Base-by-base conservation (phyloP, 2,797 vertebrate species). In the Gobio occitaniae region DNA sequence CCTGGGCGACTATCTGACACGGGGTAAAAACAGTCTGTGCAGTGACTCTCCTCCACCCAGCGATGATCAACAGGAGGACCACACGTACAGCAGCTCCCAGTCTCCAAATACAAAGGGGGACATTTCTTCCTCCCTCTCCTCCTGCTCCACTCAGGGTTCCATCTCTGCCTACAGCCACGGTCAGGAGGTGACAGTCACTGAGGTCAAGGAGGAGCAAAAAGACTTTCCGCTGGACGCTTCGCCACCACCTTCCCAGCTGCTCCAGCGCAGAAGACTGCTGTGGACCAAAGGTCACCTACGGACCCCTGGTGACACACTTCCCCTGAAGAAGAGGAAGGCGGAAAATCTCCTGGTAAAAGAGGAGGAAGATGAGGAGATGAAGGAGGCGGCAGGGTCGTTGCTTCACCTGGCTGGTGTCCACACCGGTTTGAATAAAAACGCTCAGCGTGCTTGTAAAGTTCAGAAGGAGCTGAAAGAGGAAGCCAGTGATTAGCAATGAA, bases 371-470 rank as follows among this genome's bases (percentile, higher is more conserved):
- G 97, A 99, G 95, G 98, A 99, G 94, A 99, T 99, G 98, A 99
- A 99, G 92, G 98, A 99, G 95, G 98, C 97, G 1, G 98, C 98
- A 3, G 98, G 98, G 63, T 99, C 97, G 0, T 96, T 99, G 90
- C 96, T 99, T 92, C 97, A 99, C 94, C 95, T 99, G 92, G 98
- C 98, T 2, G 98, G 98, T 77, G 96, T 99, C 81, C 93, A 96
- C 71, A 97, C 98, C 93, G 97, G 97, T 94, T 96, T 98, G 95
- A 98, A 98, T 93, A 99, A 98, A 96, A 99, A 97, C 96, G 97
- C 97, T 94, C 98, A 98, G 95, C 96, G 97, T 95, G 96, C 96
- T 91, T 97, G 97, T 91, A 98, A 98, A 95, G 97, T 96, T 94
- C 97, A 98, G 95, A 98, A 98, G 94, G 97, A 98, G 94, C 97